These are phyloP conservation scores for Stenotaenia linearis DNA, from an alignment of 2,888 invertebrate species.

Conservation along the genomic window DNA sequence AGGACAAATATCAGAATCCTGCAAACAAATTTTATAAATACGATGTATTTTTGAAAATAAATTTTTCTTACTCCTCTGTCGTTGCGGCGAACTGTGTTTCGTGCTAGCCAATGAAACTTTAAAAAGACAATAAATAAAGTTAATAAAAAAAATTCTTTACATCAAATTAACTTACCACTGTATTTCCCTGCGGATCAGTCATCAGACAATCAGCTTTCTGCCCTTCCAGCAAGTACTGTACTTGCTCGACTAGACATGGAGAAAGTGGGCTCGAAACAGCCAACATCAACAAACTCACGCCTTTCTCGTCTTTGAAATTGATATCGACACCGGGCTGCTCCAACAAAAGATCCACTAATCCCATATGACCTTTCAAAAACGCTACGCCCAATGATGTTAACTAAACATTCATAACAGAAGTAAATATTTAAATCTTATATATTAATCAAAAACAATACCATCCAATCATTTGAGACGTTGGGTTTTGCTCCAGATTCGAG, in stretches of 20 bases:
- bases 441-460: conserved; percentile 41
- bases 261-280: conserved; percentile 45
- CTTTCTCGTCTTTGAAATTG: conserved; percentile 48
- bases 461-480: conserved; percentile 49
- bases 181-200: conserved; percentile 47
- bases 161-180: conserved; percentile 45
- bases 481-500: conserved; percentile 48
- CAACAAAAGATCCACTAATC: conserved; percentile 49
- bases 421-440: conserved; percentile 29
- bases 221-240: conserved; percentile 49
- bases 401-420: conserved; percentile 41
- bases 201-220: conserved; percentile 48
- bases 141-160: background rate
- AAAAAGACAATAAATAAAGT: conserved; percentile 30
- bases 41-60: background rate
- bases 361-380: conserved; percentile 50
- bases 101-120: conserved; percentile 39
- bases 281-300: conserved; percentile 47
- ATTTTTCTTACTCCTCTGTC: conserved; percentile 33
- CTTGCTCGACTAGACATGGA: conserved; percentile 43
- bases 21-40: too few species aligned
- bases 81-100: conserved; percentile 32
- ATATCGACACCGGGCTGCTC: conserved; percentile 48
- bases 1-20: conserved; percentile 37
- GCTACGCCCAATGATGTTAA: conserved; percentile 52